Evolutionary conservation across 2,888 invertebrate species (phyloP), one percentile per base, ranked within the genome.

Genomic region (Caenorhabditis sulstoni): DNA sequence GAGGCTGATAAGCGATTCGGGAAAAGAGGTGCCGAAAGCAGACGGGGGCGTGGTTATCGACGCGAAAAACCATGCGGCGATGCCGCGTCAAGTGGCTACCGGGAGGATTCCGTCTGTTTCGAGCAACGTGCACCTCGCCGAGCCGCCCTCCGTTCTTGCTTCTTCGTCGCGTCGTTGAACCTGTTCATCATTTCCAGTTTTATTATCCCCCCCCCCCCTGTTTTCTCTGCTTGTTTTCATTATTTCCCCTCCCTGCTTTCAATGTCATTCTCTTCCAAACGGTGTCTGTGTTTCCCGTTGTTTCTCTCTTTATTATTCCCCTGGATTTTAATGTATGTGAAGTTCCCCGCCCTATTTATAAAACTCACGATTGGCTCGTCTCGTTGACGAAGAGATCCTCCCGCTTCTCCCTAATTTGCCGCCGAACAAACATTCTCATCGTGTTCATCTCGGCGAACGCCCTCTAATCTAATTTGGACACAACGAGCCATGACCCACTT

Each of bases 401-500:
- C 23, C 65, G 35, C 49, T 39, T 67, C 18, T 9, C 16, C 57
- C 49, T 67, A 67, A 67, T 67, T 67, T 67, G 22, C 23, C 11
- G 44, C 22, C 44, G 29, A 29, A 52, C 62, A 70, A 70, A 70
- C 68, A 70, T 45, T 11, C 29, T 0, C 67, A 68, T 59, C 44
- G 9, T 70, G 70, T 44, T 70, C 70, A 62, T 70, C 70, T 18
- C 7, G 55, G 9, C 45, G n/a, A 29, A n/a, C 53, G 14, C 12
- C 44, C 29, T 62, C 45, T 70, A 70, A 70, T 70, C 70, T 47
- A 53, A 70, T 70, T 70, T 70, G 47, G 12, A 2, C 44, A 53
- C 37, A 59, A 68, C 20, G 58, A 67, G 44, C 35, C 18, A 41
- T 35, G 53, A 29, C 29, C 52, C 45, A 52, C 68, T 61, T 61